Evolutionary conservation across 2,797 vertebrate species (phyloP), one percentile per base, ranked within the genome.

Genomic region (Artibeus lituratus): DNA sequence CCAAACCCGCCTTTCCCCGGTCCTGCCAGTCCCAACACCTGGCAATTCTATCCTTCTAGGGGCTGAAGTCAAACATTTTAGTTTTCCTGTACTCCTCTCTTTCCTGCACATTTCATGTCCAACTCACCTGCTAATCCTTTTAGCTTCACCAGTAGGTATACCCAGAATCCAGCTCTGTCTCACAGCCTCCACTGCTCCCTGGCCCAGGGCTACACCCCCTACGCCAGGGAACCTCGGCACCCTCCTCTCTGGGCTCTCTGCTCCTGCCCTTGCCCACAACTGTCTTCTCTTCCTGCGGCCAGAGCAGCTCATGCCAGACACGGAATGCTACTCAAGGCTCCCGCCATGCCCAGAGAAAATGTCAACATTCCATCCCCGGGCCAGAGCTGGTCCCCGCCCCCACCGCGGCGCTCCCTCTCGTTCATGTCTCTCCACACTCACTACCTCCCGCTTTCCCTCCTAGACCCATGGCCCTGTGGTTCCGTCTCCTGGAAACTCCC

Each of bases 341-440:
- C 42, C 29, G 5, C 7, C 35, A 12, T 39, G 14, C 67, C 55
- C 80, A 70, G 42, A 81, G 85, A 44, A 81, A 70, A 67, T 32
- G 22, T 16, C 29, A n/a, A 5, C 0, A 0, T 35, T 32, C 42
- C 22, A 24, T 10, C 22, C 32, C 9, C 1, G 1, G 37, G 15
- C 49, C 35, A 4, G 55, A 57, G 55, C 24, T 10, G 55, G 55
- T 5, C 22, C 55, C 55, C 55, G 6, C 55, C 49, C 49, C 49
- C 49, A 16, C 49, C 5, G 18, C 55, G 0, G 55, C 9, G 26
- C 55, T 5, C 24, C 42, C 22, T 49, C 65, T 11, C 0, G 0
- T 12, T 51, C 49, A 9, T 6, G n/a, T 8, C 57, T n/a, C 72
- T 55, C 14, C 77, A 77, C 69, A 29, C 3, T 5, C 69, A 29